Base-by-base conservation (phyloP, 2,888 invertebrate genomes). In the Leptinotarsa rubiginosa region DNA sequence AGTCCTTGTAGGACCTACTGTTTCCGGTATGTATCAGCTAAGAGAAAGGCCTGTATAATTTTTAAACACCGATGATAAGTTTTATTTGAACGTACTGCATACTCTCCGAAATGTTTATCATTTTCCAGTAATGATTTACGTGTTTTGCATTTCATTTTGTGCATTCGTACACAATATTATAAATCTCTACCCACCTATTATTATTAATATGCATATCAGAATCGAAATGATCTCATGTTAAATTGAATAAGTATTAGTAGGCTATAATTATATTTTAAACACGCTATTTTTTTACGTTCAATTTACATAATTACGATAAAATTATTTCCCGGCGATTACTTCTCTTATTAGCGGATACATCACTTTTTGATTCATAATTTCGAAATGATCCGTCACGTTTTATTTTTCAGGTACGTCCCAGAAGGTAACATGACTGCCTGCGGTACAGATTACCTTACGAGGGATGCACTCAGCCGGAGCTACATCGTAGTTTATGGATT, bases 381-480 rank as follows among this genome's bases (percentile, higher is more conserved):
- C 50, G 50, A 15, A 47, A 31, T 65, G 41, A 65, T 67, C 47
- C 22, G 47, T 69, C 47, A 18, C n/a, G 22, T 70, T 25, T 56
- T 72, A 59, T 65, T 59, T 76, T 75, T 81, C 86, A 95, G 95
- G 86, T 97, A 97, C 86, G 96, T 97, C 66, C 97, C 97, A 12
- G 97, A 97, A 88, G 97, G 97, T 76, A 96, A 97, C 89, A 94
- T 97, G 93, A 96, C 96, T 64, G 95, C 96, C 50, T 97, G 97
- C 85, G 96, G 97, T 73, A 96, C 96, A 72, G 96, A 96, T 87
- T 96, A 96, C 86, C 89, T 96, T 81, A 91, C 88, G 87, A 93
- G 93, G 88, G 93, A 93, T 78, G 93, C 93, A 92, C 83, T 92
- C 79, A 94, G 94, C 88, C 91, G 92, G 80, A 93, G 94, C 84